Base-by-base conservation (phyloP, 2,113 vertebrate species). In the Rhizomys pruinosus region DNA sequence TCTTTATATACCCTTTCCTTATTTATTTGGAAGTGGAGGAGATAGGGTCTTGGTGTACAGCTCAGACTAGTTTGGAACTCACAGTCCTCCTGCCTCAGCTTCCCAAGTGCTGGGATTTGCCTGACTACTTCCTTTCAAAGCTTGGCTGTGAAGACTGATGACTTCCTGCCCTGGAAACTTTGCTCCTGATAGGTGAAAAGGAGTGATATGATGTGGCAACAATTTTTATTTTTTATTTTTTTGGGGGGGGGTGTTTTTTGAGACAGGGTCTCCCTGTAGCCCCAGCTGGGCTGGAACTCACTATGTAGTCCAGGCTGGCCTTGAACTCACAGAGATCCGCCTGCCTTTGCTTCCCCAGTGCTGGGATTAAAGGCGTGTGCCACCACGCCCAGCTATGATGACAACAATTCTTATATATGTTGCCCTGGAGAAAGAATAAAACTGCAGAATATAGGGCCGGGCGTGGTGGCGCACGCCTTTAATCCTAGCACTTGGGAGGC, bases 91-190 rank as follows among this genome's bases (percentile, higher is more conserved):
- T 71, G 39, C 39, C 57, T 87, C 52, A 42, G 39, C 42, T 74
- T 84, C 32, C 59, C 20, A 5, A 88, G 32, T 47, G 57, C 59
- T 76, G 34, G 32, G 29, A n/a, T 74, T n/a, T 34, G 37, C 34
- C 27, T 61, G 29, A 27, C 86, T 42, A 63, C 11, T 82, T 94
- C 37, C 52, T 90, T 91, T 92, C 29, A 81, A 74, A 73, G 12
- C n/a, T 57, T 47, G n/a, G 11, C 34, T 81, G 29, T 79, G 59
- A 93, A 82, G 55, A 7, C 3, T 95, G 44, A 88, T 84, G 42
- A 74, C 44, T 81, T 69, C 79, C 37, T 84, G 61, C 79, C 42
- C 23, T 57, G 39, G 59, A 81, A 90, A 81, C 73, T 80, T 66
- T 88, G 72, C 77, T 44, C 91, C 78, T 87, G 22, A 72, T 52